Percentiles rank a stretch among this genome's conserved stretches.
Conservation (phyloP, 2,113 vertebrate genomes). For the Cephalopterus ornatus region DNA sequence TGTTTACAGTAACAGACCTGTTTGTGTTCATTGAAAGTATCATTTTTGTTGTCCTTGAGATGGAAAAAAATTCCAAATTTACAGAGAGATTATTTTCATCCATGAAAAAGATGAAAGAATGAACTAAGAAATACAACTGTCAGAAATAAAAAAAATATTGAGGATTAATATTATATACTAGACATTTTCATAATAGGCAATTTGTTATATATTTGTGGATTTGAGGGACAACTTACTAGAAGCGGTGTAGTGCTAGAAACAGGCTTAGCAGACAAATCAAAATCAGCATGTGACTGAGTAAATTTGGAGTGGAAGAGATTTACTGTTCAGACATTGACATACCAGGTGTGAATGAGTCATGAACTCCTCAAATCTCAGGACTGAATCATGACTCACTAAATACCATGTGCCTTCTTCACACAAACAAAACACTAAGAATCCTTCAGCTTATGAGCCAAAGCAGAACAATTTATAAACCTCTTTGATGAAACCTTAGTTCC, state of each 20-base stretch:
- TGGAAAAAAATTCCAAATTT: neutral
- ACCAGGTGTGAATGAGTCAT: slow-evolving; percentile 23
- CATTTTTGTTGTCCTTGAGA: neutral
- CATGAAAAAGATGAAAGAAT: neutral
- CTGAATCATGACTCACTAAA: neutral
- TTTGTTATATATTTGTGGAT: neutral
- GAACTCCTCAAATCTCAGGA: neutral
- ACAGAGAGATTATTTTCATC: neutral
- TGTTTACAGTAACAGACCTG: neutral
- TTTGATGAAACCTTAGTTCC: neutral
- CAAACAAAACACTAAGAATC: neutral
- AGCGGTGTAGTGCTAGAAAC: neutral
- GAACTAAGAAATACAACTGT: neutral
- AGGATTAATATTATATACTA: neutral
- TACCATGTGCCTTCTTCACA: neutral
- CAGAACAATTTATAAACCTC: neutral
- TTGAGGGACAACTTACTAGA: neutral
- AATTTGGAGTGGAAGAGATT: neutral
- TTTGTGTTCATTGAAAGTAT: neutral
- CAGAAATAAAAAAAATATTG: neutral
- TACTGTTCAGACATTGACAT: neutral
- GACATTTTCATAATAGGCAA: neutral
- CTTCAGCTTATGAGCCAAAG: neutral
- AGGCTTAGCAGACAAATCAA: neutral
- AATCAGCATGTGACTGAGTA: neutral